Conservation (phyloP, 2,113 vertebrate genomes). For the Petroica traversi region DNA sequence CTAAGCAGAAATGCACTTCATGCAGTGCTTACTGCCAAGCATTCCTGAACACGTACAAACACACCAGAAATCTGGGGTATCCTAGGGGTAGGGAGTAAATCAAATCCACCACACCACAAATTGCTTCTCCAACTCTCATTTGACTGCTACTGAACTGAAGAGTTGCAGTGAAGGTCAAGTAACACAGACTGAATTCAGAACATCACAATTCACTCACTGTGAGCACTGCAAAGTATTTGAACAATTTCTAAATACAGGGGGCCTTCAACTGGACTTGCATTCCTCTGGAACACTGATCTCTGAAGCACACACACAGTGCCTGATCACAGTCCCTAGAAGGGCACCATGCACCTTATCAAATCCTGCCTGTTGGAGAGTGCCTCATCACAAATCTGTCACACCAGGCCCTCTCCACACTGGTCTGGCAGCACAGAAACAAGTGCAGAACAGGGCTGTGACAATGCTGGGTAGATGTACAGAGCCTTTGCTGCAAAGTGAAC, state of each 20-base stretch:
- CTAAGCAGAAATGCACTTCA: not conserved
- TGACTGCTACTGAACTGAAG: not conserved
- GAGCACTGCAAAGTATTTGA: not conserved
- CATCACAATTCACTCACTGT: not conserved
- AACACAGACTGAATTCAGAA: not conserved
- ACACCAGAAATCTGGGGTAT: not conserved
- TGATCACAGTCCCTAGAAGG: fast-evolving
- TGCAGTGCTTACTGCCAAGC: not conserved
- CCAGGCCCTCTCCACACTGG: not conserved
- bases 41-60: not conserved
- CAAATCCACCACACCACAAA: not conserved
- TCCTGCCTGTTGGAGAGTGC: fast-evolving
- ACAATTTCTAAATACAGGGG: not conserved
- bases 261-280: not conserved
- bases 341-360: fast-evolving
- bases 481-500: not conserved
- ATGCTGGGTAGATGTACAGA: not conserved
- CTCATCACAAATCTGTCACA: not conserved
- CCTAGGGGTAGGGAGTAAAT: fast-evolving
- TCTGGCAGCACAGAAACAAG: not conserved
- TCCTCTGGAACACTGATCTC: not conserved
- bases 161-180: not conserved
- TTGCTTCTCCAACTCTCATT: not conserved
- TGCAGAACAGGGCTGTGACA: not conserved
- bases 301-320: not conserved